A percentile compares a stretch with the other conserved stretches of the same genome.
These are phyloP conservation scores for Eulacestoma nigropectus DNA, from an alignment of 2,113 vertebrate genomes.

Conservation along the genomic window DNA sequence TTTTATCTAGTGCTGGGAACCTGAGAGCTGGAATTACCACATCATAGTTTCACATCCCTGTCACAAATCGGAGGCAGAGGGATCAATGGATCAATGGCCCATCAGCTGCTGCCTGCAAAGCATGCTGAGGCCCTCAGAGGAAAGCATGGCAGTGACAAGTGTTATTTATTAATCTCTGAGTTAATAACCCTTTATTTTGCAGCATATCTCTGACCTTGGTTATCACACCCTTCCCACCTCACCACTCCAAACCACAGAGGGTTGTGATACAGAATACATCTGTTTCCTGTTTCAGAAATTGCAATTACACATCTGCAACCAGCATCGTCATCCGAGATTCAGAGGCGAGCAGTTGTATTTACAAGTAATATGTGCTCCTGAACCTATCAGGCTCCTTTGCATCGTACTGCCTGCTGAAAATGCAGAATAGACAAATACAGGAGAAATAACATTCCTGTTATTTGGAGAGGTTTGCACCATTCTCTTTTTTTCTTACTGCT, in stretches of 20 bases:
- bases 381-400: neutral
- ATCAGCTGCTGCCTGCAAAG: neutral
- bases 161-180: neutral
- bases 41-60: neutral
- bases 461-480: neutral
- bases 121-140: neutral
- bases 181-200: neutral
- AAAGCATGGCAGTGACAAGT: neutral
- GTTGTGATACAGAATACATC: neutral
- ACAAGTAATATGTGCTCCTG: neutral
- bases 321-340: neutral
- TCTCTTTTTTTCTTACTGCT: neutral
- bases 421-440: neutral
- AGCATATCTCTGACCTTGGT: neutral
- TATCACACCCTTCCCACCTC: neutral
- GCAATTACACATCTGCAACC: neutral
- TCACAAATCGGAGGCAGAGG: neutral
- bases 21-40: neutral
- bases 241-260: neutral
- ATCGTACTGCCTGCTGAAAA: neutral
- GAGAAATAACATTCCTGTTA: neutral
- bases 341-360: neutral
- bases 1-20: neutral
- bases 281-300: conserved; percentile 56
- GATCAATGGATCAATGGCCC: too few species aligned